Conservation (phyloP, 2,797 vertebrate species). For the Vultur gryphus region DNA sequence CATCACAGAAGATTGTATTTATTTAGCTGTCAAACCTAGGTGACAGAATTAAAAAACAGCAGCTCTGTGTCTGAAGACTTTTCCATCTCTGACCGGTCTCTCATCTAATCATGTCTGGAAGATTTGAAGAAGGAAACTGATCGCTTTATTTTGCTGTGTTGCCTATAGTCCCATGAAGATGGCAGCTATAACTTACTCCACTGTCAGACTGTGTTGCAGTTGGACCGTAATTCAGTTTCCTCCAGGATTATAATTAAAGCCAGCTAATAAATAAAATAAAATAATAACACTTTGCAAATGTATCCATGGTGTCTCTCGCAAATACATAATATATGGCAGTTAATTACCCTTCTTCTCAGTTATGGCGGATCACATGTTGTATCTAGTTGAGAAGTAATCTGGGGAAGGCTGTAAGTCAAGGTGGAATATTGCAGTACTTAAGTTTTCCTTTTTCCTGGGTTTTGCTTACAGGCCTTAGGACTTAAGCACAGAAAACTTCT, state of each 20-base stretch:
- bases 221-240: not conserved
- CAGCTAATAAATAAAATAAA: conserved; percentile 41
- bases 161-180: not conserved
- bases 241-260: conserved; percentile 52
- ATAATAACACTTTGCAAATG: conserved; percentile 30
- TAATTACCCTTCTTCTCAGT: not conserved
- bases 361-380: not conserved
- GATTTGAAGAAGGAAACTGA: not conserved
- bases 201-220: not conserved
- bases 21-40: not conserved
- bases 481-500: not conserved
- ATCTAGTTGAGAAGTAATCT: not conserved
- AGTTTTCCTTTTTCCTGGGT: not conserved
- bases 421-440: not conserved
- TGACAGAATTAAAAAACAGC: not conserved
- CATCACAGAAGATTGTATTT: not conserved
- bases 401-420: not conserved
- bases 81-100: not conserved
- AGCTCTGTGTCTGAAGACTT: not conserved
- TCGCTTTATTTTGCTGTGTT: not conserved
- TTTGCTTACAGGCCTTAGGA: not conserved
- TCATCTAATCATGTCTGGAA: not conserved
- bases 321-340: conserved; percentile 17
- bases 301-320: not conserved
- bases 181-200: conserved; percentile 20